phyloP scores from a whole-genome alignment of 2,113 vertebrate genomes.

The Rhinolophus ferrumequinum region DNA sequence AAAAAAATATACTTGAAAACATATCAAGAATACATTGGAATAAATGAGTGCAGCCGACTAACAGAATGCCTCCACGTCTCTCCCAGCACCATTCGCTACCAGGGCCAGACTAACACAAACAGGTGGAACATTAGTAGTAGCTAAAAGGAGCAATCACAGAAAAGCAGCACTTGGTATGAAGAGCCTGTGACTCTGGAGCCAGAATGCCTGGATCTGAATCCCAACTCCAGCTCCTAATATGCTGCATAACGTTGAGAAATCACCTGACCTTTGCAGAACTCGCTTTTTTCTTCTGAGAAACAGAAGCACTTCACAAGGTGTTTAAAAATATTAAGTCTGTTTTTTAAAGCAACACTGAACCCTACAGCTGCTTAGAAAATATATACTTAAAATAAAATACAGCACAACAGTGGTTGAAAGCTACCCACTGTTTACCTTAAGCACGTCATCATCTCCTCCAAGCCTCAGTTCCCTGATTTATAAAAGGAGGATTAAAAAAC shows the following conservation, averaged over 20 bases:
- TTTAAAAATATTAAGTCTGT: neutral
- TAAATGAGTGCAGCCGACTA: neutral
- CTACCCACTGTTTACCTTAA: neutral
- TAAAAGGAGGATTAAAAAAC: neutral
- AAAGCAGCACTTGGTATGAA: fast-evolving
- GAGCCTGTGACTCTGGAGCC: neutral
- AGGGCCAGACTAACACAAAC: neutral
- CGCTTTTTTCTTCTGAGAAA: neutral
- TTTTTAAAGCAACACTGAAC: neutral
- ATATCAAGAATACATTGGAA: neutral
- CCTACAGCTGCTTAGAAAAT: neutral
- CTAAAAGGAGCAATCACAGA: neutral
- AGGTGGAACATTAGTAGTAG: neutral
- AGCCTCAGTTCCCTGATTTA: neutral
- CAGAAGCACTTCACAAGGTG: neutral
- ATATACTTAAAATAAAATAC: neutral
- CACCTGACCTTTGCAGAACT: neutral
- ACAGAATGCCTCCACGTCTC: neutral
- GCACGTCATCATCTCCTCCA: neutral
- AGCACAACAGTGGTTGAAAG: neutral
- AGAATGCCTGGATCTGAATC: neutral
- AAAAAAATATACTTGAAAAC: neutral
- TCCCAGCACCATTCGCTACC: neutral
- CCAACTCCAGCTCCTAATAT: neutral
- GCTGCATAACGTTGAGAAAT: neutral